Percentiles rank a stretch among this genome's conserved stretches.
These are phyloP conservation scores for Xenentodon cancila DNA, from an alignment of 2,797 vertebrate genomes.

Conservation along the genomic window DNA sequence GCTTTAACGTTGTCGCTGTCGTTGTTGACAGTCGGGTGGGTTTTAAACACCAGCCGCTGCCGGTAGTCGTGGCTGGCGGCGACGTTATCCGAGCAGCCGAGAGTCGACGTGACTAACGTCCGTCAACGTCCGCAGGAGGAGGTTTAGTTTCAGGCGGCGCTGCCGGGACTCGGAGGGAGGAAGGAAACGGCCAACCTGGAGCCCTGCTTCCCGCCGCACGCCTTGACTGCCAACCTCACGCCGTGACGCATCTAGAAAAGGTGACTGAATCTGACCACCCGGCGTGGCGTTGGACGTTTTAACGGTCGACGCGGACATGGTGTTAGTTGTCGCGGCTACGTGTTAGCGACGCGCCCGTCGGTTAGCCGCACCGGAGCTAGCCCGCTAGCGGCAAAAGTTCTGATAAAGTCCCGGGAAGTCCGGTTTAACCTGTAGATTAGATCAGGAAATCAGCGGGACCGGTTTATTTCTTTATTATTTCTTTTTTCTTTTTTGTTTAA, in stretches of 20 bases:
- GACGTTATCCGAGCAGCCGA: conserved; percentile 26
- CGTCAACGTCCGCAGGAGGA: conserved; percentile 42
- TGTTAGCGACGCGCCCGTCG: conserved; percentile 49
- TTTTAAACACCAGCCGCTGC: neutral
- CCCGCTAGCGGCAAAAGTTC: conserved; percentile 54
- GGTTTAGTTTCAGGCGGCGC: neutral
- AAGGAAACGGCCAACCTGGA: conserved; percentile 53
- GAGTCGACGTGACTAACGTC: conserved; percentile 43
- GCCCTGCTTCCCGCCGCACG: no score
- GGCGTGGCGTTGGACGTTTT: conserved; percentile 39
- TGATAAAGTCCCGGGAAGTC: conserved; percentile 33
- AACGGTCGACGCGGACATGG: conserved; percentile 36
- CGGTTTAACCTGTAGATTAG: neutral
- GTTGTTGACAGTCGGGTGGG: neutral
- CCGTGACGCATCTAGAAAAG: conserved; percentile 54
- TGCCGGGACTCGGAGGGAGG: conserved; percentile 61
- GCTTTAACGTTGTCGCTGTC: neutral
- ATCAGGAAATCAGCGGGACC: neutral
- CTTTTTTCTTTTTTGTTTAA: neutral
- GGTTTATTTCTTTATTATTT: neutral
- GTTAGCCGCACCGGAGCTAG: conserved; percentile 38
- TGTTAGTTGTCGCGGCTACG: conserved; percentile 27
- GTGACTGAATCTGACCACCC: conserved; percentile 14
- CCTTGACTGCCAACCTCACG: conserved; percentile 6
- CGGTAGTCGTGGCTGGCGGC: conserved; percentile 9